Evolutionary conservation across 2,888 invertebrate genomes (phyloP).

Genomic region (Heteropelma amictum): DNA sequence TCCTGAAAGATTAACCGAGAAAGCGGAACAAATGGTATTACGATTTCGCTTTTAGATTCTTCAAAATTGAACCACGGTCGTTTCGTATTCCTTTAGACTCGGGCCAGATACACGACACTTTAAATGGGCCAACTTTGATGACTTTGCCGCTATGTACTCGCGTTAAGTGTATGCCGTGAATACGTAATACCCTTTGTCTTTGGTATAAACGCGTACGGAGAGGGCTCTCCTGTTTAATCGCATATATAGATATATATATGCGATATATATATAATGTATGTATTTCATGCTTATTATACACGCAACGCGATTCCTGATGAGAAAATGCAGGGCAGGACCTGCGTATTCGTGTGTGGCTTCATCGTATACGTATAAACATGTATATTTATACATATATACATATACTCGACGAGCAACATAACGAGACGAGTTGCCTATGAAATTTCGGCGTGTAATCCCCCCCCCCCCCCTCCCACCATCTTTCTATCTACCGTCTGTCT

Average conservation of each 20-base stretch:
- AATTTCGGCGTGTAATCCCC: constrained; percentile 43
- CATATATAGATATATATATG: constrained; percentile 3
- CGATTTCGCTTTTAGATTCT: constrained; percentile 14
- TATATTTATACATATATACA: no score
- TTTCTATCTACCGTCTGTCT: background rate
- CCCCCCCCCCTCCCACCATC: no score
- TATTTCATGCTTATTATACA: constrained; percentile 40
- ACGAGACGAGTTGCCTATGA: constrained; percentile 48
- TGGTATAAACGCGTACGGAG: constrained; percentile 24
- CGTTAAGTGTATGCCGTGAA: constrained; percentile 43
- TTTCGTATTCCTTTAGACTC: background rate
- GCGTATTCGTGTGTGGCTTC: background rate
- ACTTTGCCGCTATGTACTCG: constrained; percentile 34
- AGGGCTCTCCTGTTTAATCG: background rate
- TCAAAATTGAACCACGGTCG: constrained; percentile 8
- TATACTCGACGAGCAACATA: constrained; percentile 28
- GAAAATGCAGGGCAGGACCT: constrained; percentile 45
- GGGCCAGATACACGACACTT: background rate
- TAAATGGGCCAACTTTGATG: constrained; percentile 53
- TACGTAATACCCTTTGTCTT: constrained; percentile 54
- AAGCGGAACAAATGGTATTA: constrained; percentile 25
- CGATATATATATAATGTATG: background rate
- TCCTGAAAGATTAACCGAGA: background rate
- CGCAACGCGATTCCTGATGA: constrained; percentile 54
- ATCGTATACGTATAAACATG: background rate